Evolutionary conservation across 2,797 vertebrate species (phyloP), one percentile per base, ranked within the genome.

Genomic region (Coilia nasus): DNA sequence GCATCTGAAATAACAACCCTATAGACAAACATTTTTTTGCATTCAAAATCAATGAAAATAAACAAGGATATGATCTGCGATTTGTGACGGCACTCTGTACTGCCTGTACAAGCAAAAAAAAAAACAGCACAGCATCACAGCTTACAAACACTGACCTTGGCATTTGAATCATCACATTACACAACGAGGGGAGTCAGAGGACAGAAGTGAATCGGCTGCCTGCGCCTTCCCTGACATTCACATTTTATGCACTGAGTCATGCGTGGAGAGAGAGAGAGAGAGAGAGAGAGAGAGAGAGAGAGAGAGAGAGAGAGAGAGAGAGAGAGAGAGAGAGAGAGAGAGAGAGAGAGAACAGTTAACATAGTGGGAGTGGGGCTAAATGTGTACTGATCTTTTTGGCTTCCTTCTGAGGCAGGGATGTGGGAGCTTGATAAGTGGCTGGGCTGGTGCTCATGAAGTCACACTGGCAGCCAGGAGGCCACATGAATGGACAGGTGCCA

Each of bases 401-500:
- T 82, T 19, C 67, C 87, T 31, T 62, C 17, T 67, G 64, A 35
- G 84, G 21, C 82, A 85, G 84, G 83, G 71, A 15, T 75, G 87
- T 84, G 85, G 82, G 84, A 88, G 85, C 85, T 67, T 67, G 81
- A 85, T 88, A 83, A 90, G 88, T 44, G 62, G 57, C 81, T 35
- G 46, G 84, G 71, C 64, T 6, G 47, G 54, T 83, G 81, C 83
- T 85, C 83, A 82, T 88, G 88, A 89, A 90, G 86, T 92, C 83
- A 90, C 88, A 91, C 41, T 44, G 57, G 54, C 67, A 75, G 82
- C 59, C 84, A 57, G 59, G 75, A 88, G 83, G 84, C 86, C 86
- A 87, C 88, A 88, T 89, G 88, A 91, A 91, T 91, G 89, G 86
- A 35, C 86, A 89, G 83, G 90, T 92, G 91, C 81, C 82, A 82